Evolutionary conservation across 2,113 vertebrate species (phyloP).

Genomic region (Myanophis thanlyinensis): DNA sequence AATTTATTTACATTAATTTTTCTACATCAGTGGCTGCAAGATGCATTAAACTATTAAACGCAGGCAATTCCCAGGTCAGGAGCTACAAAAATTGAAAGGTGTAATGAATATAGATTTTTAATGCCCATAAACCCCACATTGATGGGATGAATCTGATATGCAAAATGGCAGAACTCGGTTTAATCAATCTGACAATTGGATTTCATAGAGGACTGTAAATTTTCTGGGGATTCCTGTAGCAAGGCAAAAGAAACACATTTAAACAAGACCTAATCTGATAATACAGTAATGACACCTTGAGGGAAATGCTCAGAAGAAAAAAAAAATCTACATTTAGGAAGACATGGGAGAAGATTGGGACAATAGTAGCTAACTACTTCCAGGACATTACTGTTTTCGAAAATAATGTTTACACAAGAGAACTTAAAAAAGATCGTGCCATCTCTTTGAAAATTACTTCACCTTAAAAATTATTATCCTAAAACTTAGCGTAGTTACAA

Average conservation of each 20-base stretch:
- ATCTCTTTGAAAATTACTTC: slow-evolving; percentile 7
- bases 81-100: slow-evolving; percentile 50
- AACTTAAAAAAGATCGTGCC: neutral
- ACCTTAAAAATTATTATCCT: neutral
- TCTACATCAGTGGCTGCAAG: slow-evolving; percentile 40
- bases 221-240: slow-evolving; percentile 14
- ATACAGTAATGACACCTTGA: neutral
- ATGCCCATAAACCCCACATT: slow-evolving; percentile 25
- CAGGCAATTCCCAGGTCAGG: slow-evolving; percentile 45
- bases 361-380: neutral
- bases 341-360: neutral
- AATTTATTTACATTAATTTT: slow-evolving; percentile 63
- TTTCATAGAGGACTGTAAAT: neutral
- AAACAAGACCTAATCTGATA: slow-evolving; percentile 16
- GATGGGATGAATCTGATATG: neutral
- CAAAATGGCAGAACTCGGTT: neutral
- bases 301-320: neutral
- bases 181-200: neutral
- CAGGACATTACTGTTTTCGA: slow-evolving; percentile 2
- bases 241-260: slow-evolving; percentile 22
- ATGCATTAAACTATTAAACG: slow-evolving; percentile 56
- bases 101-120: slow-evolving; percentile 46
- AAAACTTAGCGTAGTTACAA: neutral
- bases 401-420: neutral
- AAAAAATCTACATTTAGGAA: neutral